Base-by-base conservation (phyloP, 2,888 invertebrate genomes). In the Drosophila helvetica region DNA sequence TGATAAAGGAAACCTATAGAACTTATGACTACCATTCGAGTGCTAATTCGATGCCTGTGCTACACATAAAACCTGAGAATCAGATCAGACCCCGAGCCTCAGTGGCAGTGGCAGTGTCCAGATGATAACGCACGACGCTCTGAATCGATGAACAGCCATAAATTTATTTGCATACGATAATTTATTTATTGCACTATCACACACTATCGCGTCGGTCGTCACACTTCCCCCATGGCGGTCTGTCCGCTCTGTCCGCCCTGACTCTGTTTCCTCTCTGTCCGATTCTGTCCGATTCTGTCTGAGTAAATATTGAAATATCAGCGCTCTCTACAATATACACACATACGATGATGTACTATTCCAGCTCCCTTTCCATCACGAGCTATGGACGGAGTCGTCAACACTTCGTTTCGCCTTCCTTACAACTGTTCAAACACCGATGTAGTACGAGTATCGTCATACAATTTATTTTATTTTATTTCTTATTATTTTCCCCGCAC, bases 91-190 rank as follows among this genome's bases (percentile, higher is more conserved):
- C 38, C 58, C 54, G 59, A 72, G 75, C 45, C 19, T 33, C 42
- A 30, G 46, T 42, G 46, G 25, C 42, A 30, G 51, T 33, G 42
- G 25, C 69, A 33, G 15, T 48, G 71, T 68, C 79, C 74, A 76
- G 80, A 82, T 78, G 77, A 77, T 61, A 38, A 69, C 22, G 62
- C 72, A 56, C 51, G 51, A 56, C 59, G 75, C 38, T n/a, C 6
- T 53, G 66, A 74, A 71, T 25, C 64, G 62, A 54, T 65, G 55
- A 57, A 57, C 60, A 65, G 61, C 51, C 63, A 78, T 78, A 72
- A 81, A 82, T 81, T 86, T 79, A 80, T 84, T 79, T 80, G 77
- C 77, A 79, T 62, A 74, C 76, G 82, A 84, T 82, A 88, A 86
- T 80, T 84, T 74, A 63, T 86, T 88, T 80, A 86, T 86, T 78